These are phyloP conservation scores for Heliconius eleuchia DNA, from an alignment of 1,140 invertebrate species.

Conservation along the genomic window DNA sequence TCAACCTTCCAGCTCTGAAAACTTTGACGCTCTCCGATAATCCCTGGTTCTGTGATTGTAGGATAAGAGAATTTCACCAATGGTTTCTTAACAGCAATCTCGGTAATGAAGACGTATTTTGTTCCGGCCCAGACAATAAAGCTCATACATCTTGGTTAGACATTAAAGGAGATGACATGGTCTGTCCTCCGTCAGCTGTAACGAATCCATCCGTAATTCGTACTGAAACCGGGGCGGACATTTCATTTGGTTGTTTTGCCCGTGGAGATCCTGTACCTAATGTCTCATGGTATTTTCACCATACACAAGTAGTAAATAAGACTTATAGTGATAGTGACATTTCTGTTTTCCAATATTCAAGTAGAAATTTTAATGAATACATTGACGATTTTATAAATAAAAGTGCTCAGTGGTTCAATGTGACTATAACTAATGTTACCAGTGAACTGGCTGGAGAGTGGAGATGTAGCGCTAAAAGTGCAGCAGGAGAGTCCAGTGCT, in stretches of 20 bases:
- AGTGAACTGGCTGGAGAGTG: conserved; percentile 75
- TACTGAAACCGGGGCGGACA: conserved; percentile 68
- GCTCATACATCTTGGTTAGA: conserved; percentile 58
- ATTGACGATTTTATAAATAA: conserved; percentile 64
- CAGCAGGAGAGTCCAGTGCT: conserved; percentile 62
- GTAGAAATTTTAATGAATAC: conserved; percentile 58
- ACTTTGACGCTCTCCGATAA: conserved; percentile 91
- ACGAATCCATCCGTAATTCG: conserved; percentile 66
- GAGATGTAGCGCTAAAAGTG: conserved; percentile 74
- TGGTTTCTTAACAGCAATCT: conserved; percentile 87
- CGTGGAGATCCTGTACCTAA: conserved; percentile 91
- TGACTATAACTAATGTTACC: conserved; percentile 74
- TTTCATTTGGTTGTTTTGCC: conserved; percentile 89
- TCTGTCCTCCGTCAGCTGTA: conserved; percentile 61
- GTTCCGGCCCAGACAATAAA: conserved; percentile 57
- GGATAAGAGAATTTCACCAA: conserved; percentile 88
- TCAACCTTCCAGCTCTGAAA: conserved; percentile 83
- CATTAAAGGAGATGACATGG: conserved; percentile 63
- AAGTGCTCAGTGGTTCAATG: conserved; percentile 75
- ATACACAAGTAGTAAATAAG: conserved; percentile 67
- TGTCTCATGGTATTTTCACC: conserved; percentile 90
- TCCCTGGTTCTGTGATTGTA: conserved; percentile 94
- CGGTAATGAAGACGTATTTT: conserved; percentile 69
- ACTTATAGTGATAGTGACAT: conserved; percentile 60
- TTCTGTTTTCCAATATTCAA: conserved; percentile 53